A percentile compares a stretch with the other conserved stretches of the same genome.
These are phyloP conservation scores for Elephas maximus DNA, from an alignment of 2,113 vertebrate species.

Conservation along the genomic window DNA sequence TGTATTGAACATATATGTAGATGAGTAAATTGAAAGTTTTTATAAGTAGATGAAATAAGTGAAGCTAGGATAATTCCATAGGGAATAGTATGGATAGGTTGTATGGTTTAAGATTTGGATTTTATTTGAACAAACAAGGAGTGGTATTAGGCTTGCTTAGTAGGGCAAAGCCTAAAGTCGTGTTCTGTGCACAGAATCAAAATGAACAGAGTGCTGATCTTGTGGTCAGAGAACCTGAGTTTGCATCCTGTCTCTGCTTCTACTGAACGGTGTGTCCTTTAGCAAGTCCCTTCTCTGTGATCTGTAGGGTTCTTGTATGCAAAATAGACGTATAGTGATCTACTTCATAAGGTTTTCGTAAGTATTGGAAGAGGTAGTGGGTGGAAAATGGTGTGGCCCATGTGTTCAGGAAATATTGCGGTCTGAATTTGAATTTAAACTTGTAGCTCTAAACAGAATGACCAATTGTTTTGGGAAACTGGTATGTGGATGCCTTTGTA, in stretches of 20 bases:
- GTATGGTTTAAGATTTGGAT: background rate
- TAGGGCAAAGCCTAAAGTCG: background rate
- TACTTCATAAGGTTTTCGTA: background rate
- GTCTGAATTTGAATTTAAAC: slow-evolving; percentile 20
- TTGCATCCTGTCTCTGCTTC: background rate
- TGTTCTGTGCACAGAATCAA: background rate
- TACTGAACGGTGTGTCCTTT: background rate
- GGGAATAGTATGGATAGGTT: background rate
- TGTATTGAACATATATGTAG: background rate
- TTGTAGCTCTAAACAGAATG: background rate
- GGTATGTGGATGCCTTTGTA: background rate
- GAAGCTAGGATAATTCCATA: slow-evolving; percentile 29
- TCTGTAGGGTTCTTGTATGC: background rate
- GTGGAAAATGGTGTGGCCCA: background rate
- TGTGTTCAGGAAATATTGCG: background rate
- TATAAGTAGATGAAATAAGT: slow-evolving; percentile 37
- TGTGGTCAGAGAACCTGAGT: background rate
- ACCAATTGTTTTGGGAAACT: background rate
- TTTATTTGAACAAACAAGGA: background rate
- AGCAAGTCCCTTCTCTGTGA: background rate
- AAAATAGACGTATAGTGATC: background rate
- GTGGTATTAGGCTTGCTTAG: background rate
- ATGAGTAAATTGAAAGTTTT: background rate
- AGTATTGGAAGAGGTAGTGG: background rate
- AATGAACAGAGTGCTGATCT: background rate